Evolutionary conservation across 2,797 vertebrate genomes (phyloP).

Genomic region (Acanthurus lineatus): DNA sequence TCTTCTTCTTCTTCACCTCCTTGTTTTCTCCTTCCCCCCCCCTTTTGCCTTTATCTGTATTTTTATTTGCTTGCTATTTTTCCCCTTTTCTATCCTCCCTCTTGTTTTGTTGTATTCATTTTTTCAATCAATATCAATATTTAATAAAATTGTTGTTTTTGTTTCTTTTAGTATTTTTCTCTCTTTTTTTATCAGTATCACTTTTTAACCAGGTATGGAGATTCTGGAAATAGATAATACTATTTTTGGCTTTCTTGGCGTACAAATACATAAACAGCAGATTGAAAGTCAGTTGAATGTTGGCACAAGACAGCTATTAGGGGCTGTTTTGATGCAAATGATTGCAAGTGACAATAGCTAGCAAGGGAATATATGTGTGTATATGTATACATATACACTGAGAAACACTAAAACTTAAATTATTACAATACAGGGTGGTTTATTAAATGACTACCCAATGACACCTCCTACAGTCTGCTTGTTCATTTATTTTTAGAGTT

Average conservation of each 20-base stretch:
- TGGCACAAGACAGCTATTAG: neutral
- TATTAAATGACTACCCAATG: slow-evolving; percentile 78
- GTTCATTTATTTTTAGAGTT: slow-evolving; percentile 80
- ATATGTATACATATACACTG: neutral
- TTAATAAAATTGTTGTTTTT: neutral
- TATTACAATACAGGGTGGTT: slow-evolving; percentile 59
- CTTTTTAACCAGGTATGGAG: too few species aligned
- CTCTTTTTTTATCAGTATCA: too few species aligned
- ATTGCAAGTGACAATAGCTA: too few species aligned
- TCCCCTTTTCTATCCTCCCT: neutral
- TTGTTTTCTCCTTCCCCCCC: too few species aligned
- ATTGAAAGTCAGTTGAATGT: slow-evolving; percentile 22
- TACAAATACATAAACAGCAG: neutral
- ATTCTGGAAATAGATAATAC: neutral
- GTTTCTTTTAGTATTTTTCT: neutral
- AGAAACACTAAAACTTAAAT: slow-evolving; percentile 62
- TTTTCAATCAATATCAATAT: too few species aligned
- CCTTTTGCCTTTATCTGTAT: too few species aligned
- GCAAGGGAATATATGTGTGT: too few species aligned
- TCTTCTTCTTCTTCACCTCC: too few species aligned
- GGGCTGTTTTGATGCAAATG: neutral
- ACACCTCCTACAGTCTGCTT: slow-evolving; percentile 60
- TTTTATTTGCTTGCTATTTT: neutral
- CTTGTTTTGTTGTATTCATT: neutral
- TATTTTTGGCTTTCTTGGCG: neutral